Base-by-base conservation (phyloP, 2,113 vertebrate species). In the Ameiurus melas region DNA sequence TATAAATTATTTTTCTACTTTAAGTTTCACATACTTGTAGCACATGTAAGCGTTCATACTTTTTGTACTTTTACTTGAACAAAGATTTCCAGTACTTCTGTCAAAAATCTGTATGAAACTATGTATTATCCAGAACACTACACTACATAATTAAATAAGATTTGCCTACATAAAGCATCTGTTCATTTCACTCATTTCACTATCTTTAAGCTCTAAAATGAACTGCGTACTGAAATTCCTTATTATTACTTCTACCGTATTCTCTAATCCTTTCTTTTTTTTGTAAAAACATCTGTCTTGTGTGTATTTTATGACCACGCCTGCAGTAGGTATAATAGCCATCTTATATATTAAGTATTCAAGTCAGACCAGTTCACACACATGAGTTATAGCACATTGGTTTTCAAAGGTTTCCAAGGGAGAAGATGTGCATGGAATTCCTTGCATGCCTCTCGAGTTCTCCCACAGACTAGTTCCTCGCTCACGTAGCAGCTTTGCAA, bases 391-490 rank as follows among this genome's bases (percentile, higher is more conserved):
- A 51, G 22, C 10, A 5, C 10, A 3, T 7, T 17, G 51, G 14
- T 53, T 55, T 22, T 51, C 47, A 13, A 3, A 85, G 6, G 36
- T 30, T 55, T 53, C 8, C 62, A 53, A 36, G 10, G 47, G 43
- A 7, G n/a, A 36, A 27, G 12, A 3, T 36, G 22, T 55, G 47
- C 66, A 51, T 53, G 2, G 66, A 87, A 66, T 64, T 77, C 70
- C 30, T 64, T 3, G 25, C 57, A 77, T 84, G 16, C 82, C 51
- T 88, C 62, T 20, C 9, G 1, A 25, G 0, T 68, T 30, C 60
- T 78, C 87, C 71, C 51, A 78, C 83, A 68, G 19, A 12, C 43
- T 64, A 36, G 10, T 60, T 75, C 80, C 43, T 84, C 19, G n/a
- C 20, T 36, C 43, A 36, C 47, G 30, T 73, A 20, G 79, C 1